Evolutionary conservation across 2,113 vertebrate species (phyloP), one percentile per base, ranked within the genome.

Genomic region (Oryzias woworae): DNA sequence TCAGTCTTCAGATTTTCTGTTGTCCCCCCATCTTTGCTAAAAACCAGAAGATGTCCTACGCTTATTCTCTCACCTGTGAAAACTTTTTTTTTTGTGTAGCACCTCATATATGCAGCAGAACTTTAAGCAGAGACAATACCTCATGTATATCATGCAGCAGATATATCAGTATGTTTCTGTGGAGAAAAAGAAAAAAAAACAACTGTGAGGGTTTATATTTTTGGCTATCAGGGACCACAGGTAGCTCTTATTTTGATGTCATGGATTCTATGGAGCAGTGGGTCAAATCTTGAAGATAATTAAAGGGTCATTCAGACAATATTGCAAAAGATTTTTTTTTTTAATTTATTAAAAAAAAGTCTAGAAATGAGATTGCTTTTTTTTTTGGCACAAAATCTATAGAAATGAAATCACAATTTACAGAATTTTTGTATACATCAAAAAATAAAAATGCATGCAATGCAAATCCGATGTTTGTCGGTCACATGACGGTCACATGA

Each of bases 81-180:
- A 56, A 53, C 60, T 41, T 63, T 65, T 44, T 65, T 44, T 36
- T 57, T 72, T 59, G 71, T 81, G 80, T 68, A 71, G 75, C 74
- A 71, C 63, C 68, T 66, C 76, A 69, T 80, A 69, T 80, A 87
- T 82, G 83, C 85, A 87, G 75, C 81, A 85, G 68, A 80, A 70
- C 66, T 75, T 20, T 69, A 73, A 41, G 46, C 76, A 61, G 66
- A 75, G 69, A 77, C 62, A 66, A 53, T 84, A 86, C 85, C 83
- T 88, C 84, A 78, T 80, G 63, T 75, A 69, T 45, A 58, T 73
- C 71, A 85, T 54, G 67, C 50, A 54, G 80, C 77, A 80, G 76
- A 64, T 79, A 58, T 66, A 54, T 68, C 68, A 8, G 64, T 47
- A 36, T 58, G n/a, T 51, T 28, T 61, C 49, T 72, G 7, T 67